phyloP scores from a whole-genome alignment of 1,140 invertebrate genomes.

The Thrips palmi region DNA sequence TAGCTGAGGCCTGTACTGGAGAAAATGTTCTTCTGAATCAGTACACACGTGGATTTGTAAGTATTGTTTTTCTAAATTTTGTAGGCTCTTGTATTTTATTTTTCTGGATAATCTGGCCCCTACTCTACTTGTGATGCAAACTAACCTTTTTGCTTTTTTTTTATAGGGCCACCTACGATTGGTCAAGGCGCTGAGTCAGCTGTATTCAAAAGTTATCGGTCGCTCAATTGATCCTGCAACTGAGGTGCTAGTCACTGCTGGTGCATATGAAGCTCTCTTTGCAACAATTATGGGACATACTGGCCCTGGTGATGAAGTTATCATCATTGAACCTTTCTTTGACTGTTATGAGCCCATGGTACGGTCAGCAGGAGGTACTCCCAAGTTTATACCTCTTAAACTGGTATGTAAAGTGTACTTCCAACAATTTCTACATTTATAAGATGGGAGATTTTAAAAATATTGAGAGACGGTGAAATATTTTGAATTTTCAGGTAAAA shows the following conservation, averaged over 20 bases:
- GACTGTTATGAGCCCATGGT: constrained; percentile 97
- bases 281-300: constrained; percentile 69
- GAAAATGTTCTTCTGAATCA: constrained; percentile 67
- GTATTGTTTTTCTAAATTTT: constrained; percentile 17
- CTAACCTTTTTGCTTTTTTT: neutral
- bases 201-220: constrained; percentile 66
- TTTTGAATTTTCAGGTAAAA: constrained; percentile 22
- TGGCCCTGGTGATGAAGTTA: constrained; percentile 74
- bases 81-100: constrained; percentile 5
- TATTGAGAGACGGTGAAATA: constrained; percentile 7
- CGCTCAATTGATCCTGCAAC: constrained; percentile 56
- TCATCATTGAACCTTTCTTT: constrained; percentile 96
- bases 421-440: neutral
- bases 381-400: constrained; percentile 74
- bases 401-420: constrained; percentile 33
- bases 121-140: neutral
- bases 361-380: constrained; percentile 62
- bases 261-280: constrained; percentile 87
- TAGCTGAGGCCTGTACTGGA: constrained; percentile 42
- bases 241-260: constrained; percentile 74
- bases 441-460: constrained; percentile 9
- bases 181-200: constrained; percentile 60
- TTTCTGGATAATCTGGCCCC: neutral
- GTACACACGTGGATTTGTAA: constrained; percentile 72
- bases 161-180: constrained; percentile 82